These are phyloP conservation scores for Neopipo cinnamomea DNA, from an alignment of 2,113 vertebrate species.

Conservation along the genomic window DNA sequence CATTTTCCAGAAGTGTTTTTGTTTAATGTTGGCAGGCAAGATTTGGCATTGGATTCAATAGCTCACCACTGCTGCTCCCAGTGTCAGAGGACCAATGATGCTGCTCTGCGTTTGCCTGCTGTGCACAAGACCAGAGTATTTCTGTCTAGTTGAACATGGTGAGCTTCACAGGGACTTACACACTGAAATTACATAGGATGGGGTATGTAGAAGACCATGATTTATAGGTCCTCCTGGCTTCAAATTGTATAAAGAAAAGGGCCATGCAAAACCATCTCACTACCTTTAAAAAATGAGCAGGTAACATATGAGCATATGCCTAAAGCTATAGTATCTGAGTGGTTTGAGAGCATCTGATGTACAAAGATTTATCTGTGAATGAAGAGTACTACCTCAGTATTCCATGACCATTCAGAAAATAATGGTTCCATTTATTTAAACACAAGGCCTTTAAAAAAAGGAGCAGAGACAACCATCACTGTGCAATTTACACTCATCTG, in stretches of 20 bases:
- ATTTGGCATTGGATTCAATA: background rate
- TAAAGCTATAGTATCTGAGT: background rate
- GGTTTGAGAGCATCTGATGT: background rate
- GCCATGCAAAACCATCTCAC: accelerated
- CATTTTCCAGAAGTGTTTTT: background rate
- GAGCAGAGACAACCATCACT: background rate
- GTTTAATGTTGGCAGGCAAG: background rate
- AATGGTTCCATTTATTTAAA: background rate
- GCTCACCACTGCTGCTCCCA: background rate
- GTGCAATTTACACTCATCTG: background rate
- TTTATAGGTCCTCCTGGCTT: background rate
- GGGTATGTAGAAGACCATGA: background rate
- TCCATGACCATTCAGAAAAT: background rate
- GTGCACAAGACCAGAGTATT: background rate
- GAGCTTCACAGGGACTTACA: background rate
- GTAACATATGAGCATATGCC: background rate
- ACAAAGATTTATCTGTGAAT: background rate
- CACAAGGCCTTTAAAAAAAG: background rate
- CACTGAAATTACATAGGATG: background rate
- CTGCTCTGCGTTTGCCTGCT: background rate
- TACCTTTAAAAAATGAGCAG: background rate
- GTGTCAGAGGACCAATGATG: accelerated
- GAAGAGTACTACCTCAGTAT: background rate
- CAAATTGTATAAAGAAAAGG: background rate
- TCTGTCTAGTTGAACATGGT: background rate